Evolutionary conservation across 2,113 vertebrate genomes (phyloP), one percentile per base, ranked within the genome.

Genomic region (Hemichromis elongatus): DNA sequence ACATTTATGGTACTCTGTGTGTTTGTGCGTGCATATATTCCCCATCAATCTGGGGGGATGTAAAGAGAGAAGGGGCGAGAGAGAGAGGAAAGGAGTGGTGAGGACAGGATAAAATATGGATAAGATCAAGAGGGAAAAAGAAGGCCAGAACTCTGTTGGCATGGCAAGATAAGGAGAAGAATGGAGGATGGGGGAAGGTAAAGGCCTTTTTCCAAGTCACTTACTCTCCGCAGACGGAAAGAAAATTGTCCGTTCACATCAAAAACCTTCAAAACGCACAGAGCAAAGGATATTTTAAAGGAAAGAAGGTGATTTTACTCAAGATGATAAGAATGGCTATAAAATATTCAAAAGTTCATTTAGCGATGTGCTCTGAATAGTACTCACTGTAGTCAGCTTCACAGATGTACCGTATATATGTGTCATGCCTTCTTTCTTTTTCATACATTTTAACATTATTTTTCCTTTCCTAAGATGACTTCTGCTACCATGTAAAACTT

Each of bases 291-390:
- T 66, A 30, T 14, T 47, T 82, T 84, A 56, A 53, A 63, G 79
- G 75, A 81, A 88, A 81, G 21, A 79, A 68, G 53, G 80, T 92
- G 61, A 86, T 55, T 84, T 40, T 75, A 33, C 18, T 52, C 26
- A 75, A 52, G 70, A 75, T 75, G 70, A 75, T 52, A 35, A 79
- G 85, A 90, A 81, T 70, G 79, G 35, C 26, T 21, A 66, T 92
- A 37, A 86, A 88, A 88, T 84, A 90, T 90, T 81, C 30, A 88
- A 82, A 79, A 82, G 73, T 57, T 90, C 83, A 89, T 91, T 87
- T 83, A 77, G 87, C 54, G 84, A 88, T 86, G 73, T 87, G 87
- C 83, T 80, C 85, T 45, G 83, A 92, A 88, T 84, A 89, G 77
- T 85, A 24, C 55, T 79, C 82, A 56, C 84, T 81, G 70, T 80